Evolutionary conservation across 2,888 invertebrate species (phyloP).

Genomic region (Heliconius cydno): DNA sequence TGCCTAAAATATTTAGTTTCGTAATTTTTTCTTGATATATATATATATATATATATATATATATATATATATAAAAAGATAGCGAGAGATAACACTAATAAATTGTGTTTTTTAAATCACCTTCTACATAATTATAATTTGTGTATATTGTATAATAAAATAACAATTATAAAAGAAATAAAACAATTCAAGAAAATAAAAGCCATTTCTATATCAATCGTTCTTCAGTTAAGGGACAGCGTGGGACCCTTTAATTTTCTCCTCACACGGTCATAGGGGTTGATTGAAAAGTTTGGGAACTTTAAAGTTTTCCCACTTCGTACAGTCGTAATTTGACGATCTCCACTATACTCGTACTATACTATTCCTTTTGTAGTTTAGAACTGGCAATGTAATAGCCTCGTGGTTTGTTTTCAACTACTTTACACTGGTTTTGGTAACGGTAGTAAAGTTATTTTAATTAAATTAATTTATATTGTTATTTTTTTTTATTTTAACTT

Average conservation of each 20-base stretch:
- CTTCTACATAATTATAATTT: not conserved
- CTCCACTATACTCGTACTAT: conserved; percentile 36
- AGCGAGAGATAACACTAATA: too few relatives aligned
- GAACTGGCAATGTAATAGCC: conserved; percentile 32
- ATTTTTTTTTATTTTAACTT: too few relatives aligned
- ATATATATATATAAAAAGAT: too few relatives aligned
- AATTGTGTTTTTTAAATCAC: too few relatives aligned
- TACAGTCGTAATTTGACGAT: conserved; percentile 50
- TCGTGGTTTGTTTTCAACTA: conserved; percentile 21
- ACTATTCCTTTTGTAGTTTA: conserved; percentile 47
- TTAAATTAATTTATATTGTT: not conserved
- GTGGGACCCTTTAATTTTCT: conserved; percentile 56
- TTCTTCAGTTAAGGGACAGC: conserved; percentile 49
- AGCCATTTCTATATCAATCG: conserved; percentile 25
- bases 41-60: too few relatives aligned
- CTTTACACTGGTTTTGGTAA: not conserved
- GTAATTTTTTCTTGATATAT: too few relatives aligned
- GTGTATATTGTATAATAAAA: not conserved
- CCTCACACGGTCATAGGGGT: conserved; percentile 62
- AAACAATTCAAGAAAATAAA: not conserved
- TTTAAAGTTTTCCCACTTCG: conserved; percentile 59
- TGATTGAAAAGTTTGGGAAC: conserved; percentile 74
- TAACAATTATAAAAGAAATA: not conserved
- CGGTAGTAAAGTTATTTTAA: not conserved
- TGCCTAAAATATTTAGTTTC: too few relatives aligned